phyloP scores from a whole-genome alignment of 2,888 invertebrate genomes.

The Auanema freiburgensis region DNA sequence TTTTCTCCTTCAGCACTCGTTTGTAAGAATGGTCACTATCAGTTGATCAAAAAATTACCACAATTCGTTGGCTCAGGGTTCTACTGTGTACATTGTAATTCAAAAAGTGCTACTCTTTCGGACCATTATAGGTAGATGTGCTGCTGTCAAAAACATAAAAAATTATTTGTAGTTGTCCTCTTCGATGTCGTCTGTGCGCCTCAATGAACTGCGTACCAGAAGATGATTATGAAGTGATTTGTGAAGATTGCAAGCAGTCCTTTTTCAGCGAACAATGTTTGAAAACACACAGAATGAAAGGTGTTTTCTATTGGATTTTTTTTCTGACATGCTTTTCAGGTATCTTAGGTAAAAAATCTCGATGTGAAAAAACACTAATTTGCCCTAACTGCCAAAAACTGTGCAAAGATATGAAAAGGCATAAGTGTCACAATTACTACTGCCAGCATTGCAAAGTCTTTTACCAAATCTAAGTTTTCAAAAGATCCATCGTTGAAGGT shows the following conservation, averaged over 20 bases:
- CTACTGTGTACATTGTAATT: conserved; percentile 18
- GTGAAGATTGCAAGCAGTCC: conserved; percentile 11
- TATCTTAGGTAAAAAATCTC: background rate
- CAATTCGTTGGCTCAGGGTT: conserved; percentile 8
- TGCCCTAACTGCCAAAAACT: conserved; percentile 7
- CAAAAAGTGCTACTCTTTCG: background rate
- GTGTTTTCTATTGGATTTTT: background rate
- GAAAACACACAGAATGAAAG: conserved; percentile 12
- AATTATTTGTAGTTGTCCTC: conserved; percentile 18
- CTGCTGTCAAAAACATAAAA: too few species aligned
- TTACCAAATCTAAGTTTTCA: too few species aligned
- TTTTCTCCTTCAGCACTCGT: conserved; percentile 9
- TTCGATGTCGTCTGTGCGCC: conserved; percentile 17
- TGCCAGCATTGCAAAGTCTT: conserved; percentile 13
- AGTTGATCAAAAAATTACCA: conserved; percentile 4
- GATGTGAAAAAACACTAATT: conserved; percentile 12
- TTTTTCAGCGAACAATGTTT: conserved; percentile 16
- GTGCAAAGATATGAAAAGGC: conserved; percentile 7
- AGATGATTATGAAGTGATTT: conserved; percentile 12
- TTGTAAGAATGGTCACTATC: conserved; percentile 12
- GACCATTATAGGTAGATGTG: conserved; percentile 19
- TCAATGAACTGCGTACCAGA: conserved; percentile 7
- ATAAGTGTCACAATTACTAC: conserved; percentile 11
- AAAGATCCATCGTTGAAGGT: background rate
- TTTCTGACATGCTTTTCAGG: background rate